phyloP scores from a whole-genome alignment of 2,888 invertebrate species.

The Spialia ferax region DNA sequence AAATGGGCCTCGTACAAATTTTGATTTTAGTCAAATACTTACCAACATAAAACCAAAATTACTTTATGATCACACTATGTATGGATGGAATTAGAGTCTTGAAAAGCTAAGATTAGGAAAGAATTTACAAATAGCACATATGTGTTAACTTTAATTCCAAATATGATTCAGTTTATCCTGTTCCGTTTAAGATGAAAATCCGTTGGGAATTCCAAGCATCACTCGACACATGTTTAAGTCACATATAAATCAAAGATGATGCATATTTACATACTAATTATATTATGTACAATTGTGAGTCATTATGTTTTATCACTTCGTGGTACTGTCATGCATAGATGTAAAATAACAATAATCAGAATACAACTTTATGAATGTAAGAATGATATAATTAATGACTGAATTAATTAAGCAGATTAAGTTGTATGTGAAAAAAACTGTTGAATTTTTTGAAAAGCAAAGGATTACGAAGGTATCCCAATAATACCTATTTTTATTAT shows the following conservation, averaged over 20 bases:
- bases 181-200: constrained; percentile 9
- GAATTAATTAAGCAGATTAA: too few relatives aligned
- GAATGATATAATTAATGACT: too few relatives aligned
- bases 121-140: neutral
- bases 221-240: neutral
- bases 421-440: too few relatives aligned
- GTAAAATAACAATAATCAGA: neutral
- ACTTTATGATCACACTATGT: too few relatives aligned
- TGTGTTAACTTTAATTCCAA: neutral
- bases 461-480: too few relatives aligned
- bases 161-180: constrained; percentile 21
- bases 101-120: too few relatives aligned
- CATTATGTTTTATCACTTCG: constrained; percentile 4
- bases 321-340: neutral
- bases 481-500: too few relatives aligned
- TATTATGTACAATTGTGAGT: constrained; percentile 1
- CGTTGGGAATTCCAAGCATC: constrained; percentile 19
- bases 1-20: too few relatives aligned
- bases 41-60: too few relatives aligned
- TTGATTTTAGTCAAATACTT: too few relatives aligned
- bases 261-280: constrained; percentile 12
- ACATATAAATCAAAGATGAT: neutral
- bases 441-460: too few relatives aligned
- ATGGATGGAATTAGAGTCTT: too few relatives aligned
- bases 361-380: neutral